Evolutionary conservation across 2,113 vertebrate genomes (phyloP), one percentile per base, ranked within the genome.

Genomic region (Lepisosteus oculatus): DNA sequence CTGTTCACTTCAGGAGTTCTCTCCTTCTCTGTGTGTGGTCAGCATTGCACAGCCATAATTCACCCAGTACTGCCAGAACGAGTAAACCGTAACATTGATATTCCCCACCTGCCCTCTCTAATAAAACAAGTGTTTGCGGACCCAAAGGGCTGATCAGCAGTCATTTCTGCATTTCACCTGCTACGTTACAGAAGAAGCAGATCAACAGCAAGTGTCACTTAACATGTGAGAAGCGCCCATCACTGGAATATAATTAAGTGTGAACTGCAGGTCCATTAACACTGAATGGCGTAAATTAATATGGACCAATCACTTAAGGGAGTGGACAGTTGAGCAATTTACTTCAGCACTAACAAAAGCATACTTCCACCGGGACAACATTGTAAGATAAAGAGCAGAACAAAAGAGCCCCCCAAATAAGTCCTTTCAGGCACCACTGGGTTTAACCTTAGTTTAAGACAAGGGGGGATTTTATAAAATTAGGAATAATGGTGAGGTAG

Each of bases 181-280:
- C 47, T 6, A 51, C 9, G 5, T 59, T 42, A 67, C 11, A n/a
- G 17, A 66, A 41, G 61, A 17, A 72, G 61, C 29, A 72, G 64
- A 63, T 69, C 71, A 55, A 68, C 51, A 29, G 54, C 9, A 15
- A 55, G 43, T 67, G 13, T 62, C 8, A 45, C 11, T 41, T 6
- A 62, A 12, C 43, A 6, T 54, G 45, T 11, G 71, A 6, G 68
- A 72, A 77, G 72, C 72, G 76, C 55, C 61, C 68, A 69, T 17
- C 73, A 67, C 42, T 43, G 77, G 83, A 79, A 84, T 83, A 81
- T 80, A 74, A 83, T 87, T 85, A 86, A 77, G 72, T 80, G 70
- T 14, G 69, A 69, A 74, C 45, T 73, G 83, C 86, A 67, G 69
- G 73, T 29, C 80, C 68, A 79, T 84, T 81, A 83, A 72, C 5